A percentile compares a stretch with the other conserved stretches of the same genome.
Conservation (phyloP, 1,140 invertebrate genomes). For the Drosophila pachea region DNA sequence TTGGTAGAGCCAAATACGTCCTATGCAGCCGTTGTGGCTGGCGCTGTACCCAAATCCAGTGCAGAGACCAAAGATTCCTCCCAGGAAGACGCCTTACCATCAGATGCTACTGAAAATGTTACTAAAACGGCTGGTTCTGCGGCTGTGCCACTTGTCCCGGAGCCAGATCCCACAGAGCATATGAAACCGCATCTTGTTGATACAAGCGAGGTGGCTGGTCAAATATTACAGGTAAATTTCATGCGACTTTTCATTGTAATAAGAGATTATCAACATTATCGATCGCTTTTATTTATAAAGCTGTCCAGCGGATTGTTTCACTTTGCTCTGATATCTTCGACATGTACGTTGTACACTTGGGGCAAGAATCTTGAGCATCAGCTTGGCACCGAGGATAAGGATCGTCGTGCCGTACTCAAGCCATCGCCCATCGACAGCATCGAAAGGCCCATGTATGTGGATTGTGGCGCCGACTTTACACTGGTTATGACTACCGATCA, state of each 20-base stretch:
- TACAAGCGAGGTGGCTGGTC: constrained; percentile 81
- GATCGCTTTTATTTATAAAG: constrained; percentile 55
- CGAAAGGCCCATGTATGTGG: constrained; percentile 79
- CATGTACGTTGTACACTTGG: constrained; percentile 83
- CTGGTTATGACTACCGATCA: constrained; percentile 81
- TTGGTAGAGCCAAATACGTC: constrained; percentile 60
- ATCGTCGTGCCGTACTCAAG: constrained; percentile 79
- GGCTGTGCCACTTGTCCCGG: constrained; percentile 13
- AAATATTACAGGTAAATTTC: constrained; percentile 81
- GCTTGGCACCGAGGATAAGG: constrained; percentile 81
- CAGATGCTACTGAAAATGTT: constrained; percentile 53
- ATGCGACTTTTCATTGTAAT: no score
- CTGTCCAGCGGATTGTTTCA: constrained; percentile 84
- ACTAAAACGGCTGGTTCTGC: background rate
- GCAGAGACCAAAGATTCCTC: constrained; percentile 52
- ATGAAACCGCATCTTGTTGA: constrained; percentile 82
- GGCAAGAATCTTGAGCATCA: constrained; percentile 85
- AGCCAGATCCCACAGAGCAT: constrained; percentile 79
- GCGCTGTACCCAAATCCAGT: constrained; percentile 48
- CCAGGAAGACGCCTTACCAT: constrained; percentile 48
- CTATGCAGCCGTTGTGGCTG: constrained; percentile 63
- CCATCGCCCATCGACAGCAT: constrained; percentile 76
- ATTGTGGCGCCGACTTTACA: constrained; percentile 82
- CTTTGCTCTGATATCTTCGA: constrained; percentile 81
- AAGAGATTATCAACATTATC: background rate